phyloP scores from a whole-genome alignment of 2,888 invertebrate genomes.

The Cryptocephalus primarius region DNA sequence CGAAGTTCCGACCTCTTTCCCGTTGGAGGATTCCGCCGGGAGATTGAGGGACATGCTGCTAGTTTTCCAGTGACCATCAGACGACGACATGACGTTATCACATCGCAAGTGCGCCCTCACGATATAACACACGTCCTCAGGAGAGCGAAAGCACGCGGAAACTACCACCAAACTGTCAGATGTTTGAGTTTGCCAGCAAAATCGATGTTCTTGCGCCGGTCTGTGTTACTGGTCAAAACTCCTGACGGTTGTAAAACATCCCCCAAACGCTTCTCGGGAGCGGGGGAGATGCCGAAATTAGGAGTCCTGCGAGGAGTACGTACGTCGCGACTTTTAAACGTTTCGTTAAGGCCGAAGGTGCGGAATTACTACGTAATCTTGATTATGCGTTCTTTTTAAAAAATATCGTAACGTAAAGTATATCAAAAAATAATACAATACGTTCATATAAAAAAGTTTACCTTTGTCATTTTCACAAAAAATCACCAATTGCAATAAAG shows the following conservation, averaged over 20 bases:
- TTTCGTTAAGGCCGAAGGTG: too few relatives aligned
- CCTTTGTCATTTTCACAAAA: too few relatives aligned
- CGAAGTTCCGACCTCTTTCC: slow-evolving; percentile 37
- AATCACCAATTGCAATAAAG: too few relatives aligned
- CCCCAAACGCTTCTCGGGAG: slow-evolving; percentile 9
- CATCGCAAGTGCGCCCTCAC: slow-evolving; percentile 3
- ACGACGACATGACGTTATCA: slow-evolving; percentile 3
- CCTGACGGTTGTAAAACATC: slow-evolving; percentile 8
- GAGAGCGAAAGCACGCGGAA: slow-evolving; percentile 10
- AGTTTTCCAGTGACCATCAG: slow-evolving; percentile 5
- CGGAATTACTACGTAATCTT: too few relatives aligned
- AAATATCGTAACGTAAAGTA: too few relatives aligned
- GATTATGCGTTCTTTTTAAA: too few relatives aligned
- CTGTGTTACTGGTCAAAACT: slow-evolving; percentile 11
- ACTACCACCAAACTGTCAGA: slow-evolving; percentile 12
- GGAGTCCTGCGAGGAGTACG: too few relatives aligned
- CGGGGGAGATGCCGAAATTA: too few relatives aligned
- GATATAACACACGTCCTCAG: slow-evolving; percentile 10
- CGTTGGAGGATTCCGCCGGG: slow-evolving; percentile 37
- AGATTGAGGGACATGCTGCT: slow-evolving; percentile 46
- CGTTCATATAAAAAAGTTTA: too few relatives aligned
- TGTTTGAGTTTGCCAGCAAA: slow-evolving; percentile 14
- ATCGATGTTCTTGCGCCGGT: slow-evolving; percentile 31
- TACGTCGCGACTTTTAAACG: too few relatives aligned
- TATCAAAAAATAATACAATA: too few relatives aligned